phyloP scores from a whole-genome alignment of 2,797 vertebrate genomes.

The Trichosurus vulpecula region DNA sequence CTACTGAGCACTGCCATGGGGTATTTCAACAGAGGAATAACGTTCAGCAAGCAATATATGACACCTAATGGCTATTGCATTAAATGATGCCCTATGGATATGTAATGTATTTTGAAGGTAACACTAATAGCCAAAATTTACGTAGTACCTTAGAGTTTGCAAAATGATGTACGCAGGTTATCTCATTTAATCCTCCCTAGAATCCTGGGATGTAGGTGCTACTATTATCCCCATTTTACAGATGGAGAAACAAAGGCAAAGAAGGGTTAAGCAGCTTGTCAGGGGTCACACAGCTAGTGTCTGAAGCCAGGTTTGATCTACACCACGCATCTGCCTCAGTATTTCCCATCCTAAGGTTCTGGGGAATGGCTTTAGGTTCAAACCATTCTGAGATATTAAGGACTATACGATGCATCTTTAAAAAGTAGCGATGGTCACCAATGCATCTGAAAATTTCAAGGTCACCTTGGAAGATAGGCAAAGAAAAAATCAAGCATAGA shows the following conservation, averaged over 20 bases:
- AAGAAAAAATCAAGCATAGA: neutral
- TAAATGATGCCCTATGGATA: neutral
- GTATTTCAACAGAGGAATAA: neutral
- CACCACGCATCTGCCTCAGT: neutral
- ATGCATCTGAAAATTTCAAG: neutral
- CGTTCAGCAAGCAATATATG: neutral
- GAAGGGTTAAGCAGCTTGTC: neutral
- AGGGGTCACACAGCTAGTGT: neutral
- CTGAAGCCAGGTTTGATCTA: neutral
- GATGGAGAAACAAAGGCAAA: neutral
- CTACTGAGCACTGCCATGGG: neutral
- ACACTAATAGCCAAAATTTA: neutral
- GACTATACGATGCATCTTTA: neutral
- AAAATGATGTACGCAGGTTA: neutral
- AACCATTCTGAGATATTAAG: conserved; percentile 22
- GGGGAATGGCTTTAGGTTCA: conserved; percentile 26
- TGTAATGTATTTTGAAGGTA: neutral
- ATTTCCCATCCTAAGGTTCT: neutral
- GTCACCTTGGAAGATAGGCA: conserved; percentile 2
- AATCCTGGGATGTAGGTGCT: neutral
- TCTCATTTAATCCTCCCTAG: neutral
- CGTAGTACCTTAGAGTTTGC: neutral
- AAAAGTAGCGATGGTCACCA: conserved; percentile 8
- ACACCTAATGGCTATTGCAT: neutral
- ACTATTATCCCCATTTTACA: neutral